Percentiles rank a stretch among this genome's conserved stretches.
Conservation (phyloP, 2,888 invertebrate genomes). For the Drosophila mimica region DNA sequence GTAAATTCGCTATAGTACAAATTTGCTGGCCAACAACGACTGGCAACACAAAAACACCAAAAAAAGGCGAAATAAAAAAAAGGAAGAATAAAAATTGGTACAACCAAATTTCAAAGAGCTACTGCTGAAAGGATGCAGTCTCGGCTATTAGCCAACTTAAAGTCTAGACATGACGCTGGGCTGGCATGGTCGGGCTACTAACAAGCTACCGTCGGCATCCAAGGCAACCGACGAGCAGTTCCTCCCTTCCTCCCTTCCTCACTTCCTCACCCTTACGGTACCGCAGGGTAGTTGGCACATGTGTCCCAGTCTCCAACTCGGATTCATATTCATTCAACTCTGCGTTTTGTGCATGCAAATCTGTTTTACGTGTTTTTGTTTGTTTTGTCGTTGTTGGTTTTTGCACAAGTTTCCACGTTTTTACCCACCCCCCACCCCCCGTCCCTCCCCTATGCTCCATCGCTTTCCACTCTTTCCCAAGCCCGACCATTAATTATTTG, state of each 20-base stretch:
- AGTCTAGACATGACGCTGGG: slow-evolving; percentile 65
- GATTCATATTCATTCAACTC: slow-evolving; percentile 44
- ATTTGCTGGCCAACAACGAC: slow-evolving; percentile 50
- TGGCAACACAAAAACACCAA: slow-evolving; percentile 12
- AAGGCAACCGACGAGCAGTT: slow-evolving; percentile 66
- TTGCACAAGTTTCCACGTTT: slow-evolving; percentile 43
- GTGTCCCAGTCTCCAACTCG: slow-evolving; percentile 31
- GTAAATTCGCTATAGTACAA: slow-evolving; percentile 73
- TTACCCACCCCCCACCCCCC: slow-evolving; percentile 10
- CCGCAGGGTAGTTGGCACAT: slow-evolving; percentile 23
- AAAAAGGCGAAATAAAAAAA: slow-evolving; percentile 13
- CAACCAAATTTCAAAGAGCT: slow-evolving; percentile 51
- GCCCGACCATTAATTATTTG: slow-evolving; percentile 73
- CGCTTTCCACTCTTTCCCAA: slow-evolving; percentile 8
- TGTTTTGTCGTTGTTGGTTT: slow-evolving; percentile 48
- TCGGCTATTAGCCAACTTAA: slow-evolving; percentile 77
- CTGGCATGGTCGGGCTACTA: slow-evolving; percentile 38
- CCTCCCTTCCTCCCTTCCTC: neutral
- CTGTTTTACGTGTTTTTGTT: slow-evolving; percentile 71
- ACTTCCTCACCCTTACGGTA: neutral
- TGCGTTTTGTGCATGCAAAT: slow-evolving; percentile 70
- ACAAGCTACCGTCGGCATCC: slow-evolving; percentile 75
- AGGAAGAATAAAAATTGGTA: slow-evolving; percentile 17
- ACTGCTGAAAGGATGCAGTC: slow-evolving; percentile 46
- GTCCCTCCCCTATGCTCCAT: neutral